A percentile compares a stretch with the other conserved stretches of the same genome.
phyloP scores from a whole-genome alignment of 2,113 vertebrate genomes.

The Zapus hudsonius region DNA sequence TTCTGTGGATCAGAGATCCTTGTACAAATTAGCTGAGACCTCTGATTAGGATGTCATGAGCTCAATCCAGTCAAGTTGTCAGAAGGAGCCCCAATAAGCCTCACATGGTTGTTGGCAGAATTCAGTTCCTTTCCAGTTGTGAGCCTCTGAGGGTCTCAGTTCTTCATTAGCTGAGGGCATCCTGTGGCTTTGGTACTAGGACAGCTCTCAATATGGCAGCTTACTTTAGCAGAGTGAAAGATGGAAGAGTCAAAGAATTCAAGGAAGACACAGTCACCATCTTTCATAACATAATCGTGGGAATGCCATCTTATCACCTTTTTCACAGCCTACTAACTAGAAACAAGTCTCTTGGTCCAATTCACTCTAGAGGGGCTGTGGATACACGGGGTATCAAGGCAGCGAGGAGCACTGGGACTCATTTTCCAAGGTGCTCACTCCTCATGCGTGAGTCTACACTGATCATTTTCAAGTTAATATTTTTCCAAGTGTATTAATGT shows the following conservation, averaged over 20 bases:
- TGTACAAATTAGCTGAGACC: neutral
- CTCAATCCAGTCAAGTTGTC: neutral
- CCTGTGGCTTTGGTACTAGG: neutral
- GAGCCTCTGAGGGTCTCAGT: neutral
- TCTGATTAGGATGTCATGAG: neutral
- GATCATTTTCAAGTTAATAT: constrained; percentile 55
- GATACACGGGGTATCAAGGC: neutral
- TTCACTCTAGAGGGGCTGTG: neutral
- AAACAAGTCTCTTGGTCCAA: neutral
- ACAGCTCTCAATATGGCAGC: neutral
- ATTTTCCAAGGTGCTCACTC: neutral
- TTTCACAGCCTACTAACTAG: neutral
- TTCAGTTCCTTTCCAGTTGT: neutral
- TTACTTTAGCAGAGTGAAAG: neutral
- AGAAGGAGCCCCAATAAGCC: neutral
- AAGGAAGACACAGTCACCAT: neutral
- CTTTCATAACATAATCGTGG: neutral
- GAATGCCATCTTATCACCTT: neutral
- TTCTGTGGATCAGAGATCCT: neutral
- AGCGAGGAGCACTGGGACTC: neutral
- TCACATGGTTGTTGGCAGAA: neutral
- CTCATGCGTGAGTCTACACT: neutral
- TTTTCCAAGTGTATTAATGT: constrained; percentile 17
- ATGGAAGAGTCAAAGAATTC: neutral
- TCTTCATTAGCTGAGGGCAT: neutral